Evolutionary conservation across 2,797 vertebrate genomes (phyloP).

Genomic region (Emydoidea blandingii): DNA sequence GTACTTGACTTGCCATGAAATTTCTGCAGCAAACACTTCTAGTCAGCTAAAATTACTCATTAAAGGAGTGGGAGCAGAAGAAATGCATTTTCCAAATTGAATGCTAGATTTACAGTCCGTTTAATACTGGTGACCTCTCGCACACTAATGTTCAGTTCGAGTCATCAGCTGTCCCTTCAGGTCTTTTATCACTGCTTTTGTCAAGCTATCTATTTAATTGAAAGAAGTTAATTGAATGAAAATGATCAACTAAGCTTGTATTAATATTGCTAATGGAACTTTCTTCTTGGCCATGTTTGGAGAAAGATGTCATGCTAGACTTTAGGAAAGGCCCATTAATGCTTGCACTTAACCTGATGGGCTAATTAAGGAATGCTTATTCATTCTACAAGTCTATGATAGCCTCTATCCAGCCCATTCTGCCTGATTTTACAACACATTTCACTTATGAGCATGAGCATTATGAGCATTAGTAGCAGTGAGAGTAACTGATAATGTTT

Average conservation of each 20-base stretch:
- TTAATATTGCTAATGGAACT: conserved; percentile 99
- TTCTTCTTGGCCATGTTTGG: conserved; percentile 99
- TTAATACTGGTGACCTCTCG: conserved; percentile 92
- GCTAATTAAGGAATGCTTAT: conserved; percentile 99
- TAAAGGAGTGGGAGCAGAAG: conserved; percentile 93
- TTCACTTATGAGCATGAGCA: conserved; percentile 88
- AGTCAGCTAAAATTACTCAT: conserved; percentile 97
- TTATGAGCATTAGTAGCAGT: conserved; percentile 76
- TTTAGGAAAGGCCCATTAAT: conserved; percentile 99
- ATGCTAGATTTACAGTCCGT: conserved; percentile 97
- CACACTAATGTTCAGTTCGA: conserved; percentile 96
- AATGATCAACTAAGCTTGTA: conserved; percentile 99
- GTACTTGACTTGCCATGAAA: conserved; percentile 79
- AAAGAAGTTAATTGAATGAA: conserved; percentile 99
- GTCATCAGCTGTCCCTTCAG: conserved; percentile 94
- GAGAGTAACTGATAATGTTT: conserved; percentile 84
- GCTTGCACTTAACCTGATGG: conserved; percentile 99
- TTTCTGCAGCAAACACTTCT: conserved; percentile 87
- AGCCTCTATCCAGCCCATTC: conserved; percentile 87
- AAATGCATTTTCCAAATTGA: conserved; percentile 99
- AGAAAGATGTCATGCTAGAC: conserved; percentile 96
- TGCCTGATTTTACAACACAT: conserved; percentile 92
- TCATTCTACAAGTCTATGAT: conserved; percentile 92
- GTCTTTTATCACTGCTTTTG: conserved; percentile 99
- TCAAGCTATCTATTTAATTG: conserved; percentile 99